Conservation (phyloP, 2,113 vertebrate species). For the Sterna hirundo region DNA sequence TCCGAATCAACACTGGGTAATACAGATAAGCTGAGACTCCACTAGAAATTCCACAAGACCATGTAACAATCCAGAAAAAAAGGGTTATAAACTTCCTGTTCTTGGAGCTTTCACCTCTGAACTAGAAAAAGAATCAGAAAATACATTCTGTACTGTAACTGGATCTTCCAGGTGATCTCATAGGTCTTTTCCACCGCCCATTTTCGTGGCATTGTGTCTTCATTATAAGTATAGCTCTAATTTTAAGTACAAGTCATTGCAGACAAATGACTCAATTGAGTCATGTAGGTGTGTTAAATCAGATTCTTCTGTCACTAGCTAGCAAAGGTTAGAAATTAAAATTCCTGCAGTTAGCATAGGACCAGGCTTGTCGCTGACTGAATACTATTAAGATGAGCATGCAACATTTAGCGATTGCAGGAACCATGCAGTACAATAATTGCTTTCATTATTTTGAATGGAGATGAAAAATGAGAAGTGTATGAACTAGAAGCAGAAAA, state of each 20-base stretch:
- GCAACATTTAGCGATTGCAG: not conserved
- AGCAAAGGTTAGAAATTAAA: not conserved
- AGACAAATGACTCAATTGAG: not conserved
- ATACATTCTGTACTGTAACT: not conserved
- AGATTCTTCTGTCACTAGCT: not conserved
- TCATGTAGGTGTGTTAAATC: not conserved
- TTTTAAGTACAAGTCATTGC: not conserved
- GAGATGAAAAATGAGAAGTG: not conserved
- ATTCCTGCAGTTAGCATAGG: not conserved
- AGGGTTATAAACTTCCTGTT: not conserved
- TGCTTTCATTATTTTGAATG: not conserved
- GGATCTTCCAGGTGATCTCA: not conserved
- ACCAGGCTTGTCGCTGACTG: not conserved
- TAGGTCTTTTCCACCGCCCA: not conserved
- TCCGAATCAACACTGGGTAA: slow-evolving; percentile 8
- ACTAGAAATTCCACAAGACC: not conserved
- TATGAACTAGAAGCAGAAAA: not conserved
- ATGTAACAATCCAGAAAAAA: not conserved
- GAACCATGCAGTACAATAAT: not conserved
- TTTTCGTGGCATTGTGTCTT: not conserved
- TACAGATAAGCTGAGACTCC: not conserved
- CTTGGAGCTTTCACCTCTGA: not conserved
- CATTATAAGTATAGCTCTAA: not conserved
- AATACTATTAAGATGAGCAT: not conserved
- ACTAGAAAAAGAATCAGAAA: not conserved